These are phyloP conservation scores for Pilophorus perplexus DNA, from an alignment of 2,888 invertebrate species.

Conservation along the genomic window DNA sequence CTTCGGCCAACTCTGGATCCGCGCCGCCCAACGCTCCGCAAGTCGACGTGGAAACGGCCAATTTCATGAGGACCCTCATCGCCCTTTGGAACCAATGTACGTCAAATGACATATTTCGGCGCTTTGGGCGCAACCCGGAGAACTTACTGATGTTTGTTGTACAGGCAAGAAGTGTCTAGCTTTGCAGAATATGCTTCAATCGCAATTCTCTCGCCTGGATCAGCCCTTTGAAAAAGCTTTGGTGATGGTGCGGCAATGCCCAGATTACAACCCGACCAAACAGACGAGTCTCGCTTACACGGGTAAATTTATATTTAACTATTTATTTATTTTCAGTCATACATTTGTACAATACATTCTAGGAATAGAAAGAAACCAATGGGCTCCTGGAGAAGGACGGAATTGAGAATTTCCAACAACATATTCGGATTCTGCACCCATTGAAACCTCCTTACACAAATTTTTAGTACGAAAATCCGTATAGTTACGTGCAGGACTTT, in stretches of 20 bases:
- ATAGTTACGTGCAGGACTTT: too few species aligned
- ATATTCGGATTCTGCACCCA: too few species aligned
- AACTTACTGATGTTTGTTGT: background rate
- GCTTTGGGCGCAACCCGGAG: background rate
- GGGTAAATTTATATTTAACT: constrained; percentile 49
- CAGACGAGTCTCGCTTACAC: constrained; percentile 61
- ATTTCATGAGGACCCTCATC: constrained; percentile 34
- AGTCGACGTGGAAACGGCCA: constrained; percentile 11
- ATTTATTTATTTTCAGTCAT: background rate
- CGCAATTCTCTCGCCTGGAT: constrained; percentile 56
- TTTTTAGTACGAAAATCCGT: too few species aligned
- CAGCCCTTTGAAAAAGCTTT: constrained; percentile 62
- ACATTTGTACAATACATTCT: too few species aligned
- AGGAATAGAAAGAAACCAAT: too few species aligned
- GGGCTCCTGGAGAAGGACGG: too few species aligned
- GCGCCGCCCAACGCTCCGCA: background rate
- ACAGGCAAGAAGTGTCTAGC: constrained; percentile 59
- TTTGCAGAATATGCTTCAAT: constrained; percentile 56
- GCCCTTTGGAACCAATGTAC: constrained; percentile 38
- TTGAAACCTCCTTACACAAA: too few species aligned
- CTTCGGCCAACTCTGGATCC: background rate
- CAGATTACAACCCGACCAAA: constrained; percentile 64
- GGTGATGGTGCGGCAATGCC: constrained; percentile 61
- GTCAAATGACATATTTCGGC: too few species aligned
- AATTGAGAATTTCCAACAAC: too few species aligned